Evolutionary conservation across 2,113 vertebrate species (phyloP), one percentile per base, ranked within the genome.

Genomic region (Corydoras maculifer): DNA sequence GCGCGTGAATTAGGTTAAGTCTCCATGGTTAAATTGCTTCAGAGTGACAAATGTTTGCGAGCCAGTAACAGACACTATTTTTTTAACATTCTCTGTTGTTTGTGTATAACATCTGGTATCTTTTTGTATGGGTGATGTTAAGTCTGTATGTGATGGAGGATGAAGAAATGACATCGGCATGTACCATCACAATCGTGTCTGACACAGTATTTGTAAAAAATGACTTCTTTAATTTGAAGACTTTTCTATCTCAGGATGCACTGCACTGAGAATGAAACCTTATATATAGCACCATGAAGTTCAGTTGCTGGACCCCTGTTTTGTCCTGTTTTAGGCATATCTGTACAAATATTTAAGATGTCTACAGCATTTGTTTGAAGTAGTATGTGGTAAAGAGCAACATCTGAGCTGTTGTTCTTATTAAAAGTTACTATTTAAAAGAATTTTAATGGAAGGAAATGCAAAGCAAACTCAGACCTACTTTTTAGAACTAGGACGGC

Each of bases 211-310:
- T 74, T 75, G 63, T 48, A 43, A 70, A 62, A 31, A 48, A 29
- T 2, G 32, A 58, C 15, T 62, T 61, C 57, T 66, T 74, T 79
- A 18, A 71, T 69, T 77, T 75, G 43, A 54, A 67, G 60, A 70
- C 75, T 76, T 75, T 77, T 74, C 58, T 59, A 82, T 81, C 77
- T 81, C 76, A 83, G 79, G 76, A 83, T 69, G 65, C 78, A 74
- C 5, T 11, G 69, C 67, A 30, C 60, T 48, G 35, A 59, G 54
- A 76, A 62, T 50, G 43, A 35, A 57, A 68, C 12, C 35, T 4
- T 43, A 43, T 69, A 72, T 75, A 70, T 64, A 71, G 30, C 57
- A 58, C 59, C 59, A 57, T 66, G 32, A 66, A 71, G 72, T 77
- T 55, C 61, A n/a, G 30, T 71, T 73, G 50, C 53, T 61, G 18